These are phyloP conservation scores for Sapayoa aenigma DNA, from an alignment of 2,113 vertebrate genomes.

Conservation along the genomic window DNA sequence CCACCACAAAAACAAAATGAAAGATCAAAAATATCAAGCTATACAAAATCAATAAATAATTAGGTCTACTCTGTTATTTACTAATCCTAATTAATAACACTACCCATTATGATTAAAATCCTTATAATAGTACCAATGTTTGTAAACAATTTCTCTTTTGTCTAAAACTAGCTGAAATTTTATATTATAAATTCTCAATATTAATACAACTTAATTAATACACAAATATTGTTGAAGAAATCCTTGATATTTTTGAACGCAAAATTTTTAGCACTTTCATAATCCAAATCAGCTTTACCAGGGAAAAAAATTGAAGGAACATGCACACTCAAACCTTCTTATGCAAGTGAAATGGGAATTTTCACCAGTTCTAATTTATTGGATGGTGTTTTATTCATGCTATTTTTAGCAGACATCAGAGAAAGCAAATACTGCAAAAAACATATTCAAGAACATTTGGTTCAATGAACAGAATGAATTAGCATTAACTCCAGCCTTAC, in stretches of 20 bases:
- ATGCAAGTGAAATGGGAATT: not conserved
- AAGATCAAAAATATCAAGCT: not conserved
- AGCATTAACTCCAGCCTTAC: not conserved
- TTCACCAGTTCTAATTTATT: not conserved
- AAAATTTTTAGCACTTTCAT: not conserved
- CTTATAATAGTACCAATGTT: not conserved
- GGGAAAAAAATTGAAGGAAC: not conserved
- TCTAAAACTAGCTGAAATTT: not conserved
- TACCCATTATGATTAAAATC: not conserved
- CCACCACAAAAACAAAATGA: not conserved
- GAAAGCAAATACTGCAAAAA: slow-evolving; percentile 15
- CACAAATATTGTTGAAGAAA: not conserved
- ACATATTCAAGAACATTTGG: slow-evolving; percentile 2
- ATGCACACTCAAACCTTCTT: not conserved
- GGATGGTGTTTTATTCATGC: not conserved
- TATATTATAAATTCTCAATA: not conserved
- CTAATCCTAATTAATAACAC: not conserved
- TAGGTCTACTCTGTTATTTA: not conserved
- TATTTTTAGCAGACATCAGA: slow-evolving; percentile 21
- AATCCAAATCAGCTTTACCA: not conserved
- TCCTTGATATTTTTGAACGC: not conserved
- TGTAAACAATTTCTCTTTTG: not conserved
- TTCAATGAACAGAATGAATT: slow-evolving; percentile 3
- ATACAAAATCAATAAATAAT: not conserved
- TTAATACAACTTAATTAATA: not conserved